Conservation (phyloP, 2,888 invertebrate species). For the Caenorhabditis panamensis region DNA sequence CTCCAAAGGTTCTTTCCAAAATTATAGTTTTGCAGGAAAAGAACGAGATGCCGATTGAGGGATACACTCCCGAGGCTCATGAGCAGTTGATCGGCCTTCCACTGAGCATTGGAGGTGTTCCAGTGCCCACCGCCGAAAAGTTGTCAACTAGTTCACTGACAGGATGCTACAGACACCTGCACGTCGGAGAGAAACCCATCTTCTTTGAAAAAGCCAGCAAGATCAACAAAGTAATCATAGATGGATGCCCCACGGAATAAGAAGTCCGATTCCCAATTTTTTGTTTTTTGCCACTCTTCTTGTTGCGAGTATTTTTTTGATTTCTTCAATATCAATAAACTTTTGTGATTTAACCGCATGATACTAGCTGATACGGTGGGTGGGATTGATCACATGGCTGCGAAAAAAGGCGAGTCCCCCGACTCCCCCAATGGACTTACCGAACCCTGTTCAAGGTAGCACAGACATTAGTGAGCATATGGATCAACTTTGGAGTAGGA, state of each 20-base stretch:
- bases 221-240: conserved; percentile 71
- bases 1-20: neutral
- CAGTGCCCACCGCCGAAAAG: conserved; percentile 53
- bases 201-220: conserved; percentile 70
- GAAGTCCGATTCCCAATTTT: neutral
- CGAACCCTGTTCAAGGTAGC: no score
- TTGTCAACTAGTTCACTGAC: conserved; percentile 57
- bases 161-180: conserved; percentile 72
- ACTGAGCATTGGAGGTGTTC: conserved; percentile 71
- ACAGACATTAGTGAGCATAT: no score
- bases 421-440: no score
- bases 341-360: no score
- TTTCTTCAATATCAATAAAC: no score
- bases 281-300: conserved; percentile 1
- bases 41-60: conserved; percentile 50
- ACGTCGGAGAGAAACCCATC: conserved; percentile 62
- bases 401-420: no score
- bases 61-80: conserved; percentile 35
- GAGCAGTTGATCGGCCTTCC: conserved; percentile 67
- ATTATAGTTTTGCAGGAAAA: conserved; percentile 37
- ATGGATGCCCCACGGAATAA: conserved; percentile 72
- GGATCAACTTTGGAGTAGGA: no score
- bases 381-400: no score
- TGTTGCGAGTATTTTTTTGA: conserved; percentile 19
- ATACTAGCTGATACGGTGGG: no score